A percentile compares a stretch with the other conserved stretches of the same genome.
These are phyloP conservation scores for Tetropium fuscum DNA, from an alignment of 2,888 invertebrate genomes.

Conservation along the genomic window DNA sequence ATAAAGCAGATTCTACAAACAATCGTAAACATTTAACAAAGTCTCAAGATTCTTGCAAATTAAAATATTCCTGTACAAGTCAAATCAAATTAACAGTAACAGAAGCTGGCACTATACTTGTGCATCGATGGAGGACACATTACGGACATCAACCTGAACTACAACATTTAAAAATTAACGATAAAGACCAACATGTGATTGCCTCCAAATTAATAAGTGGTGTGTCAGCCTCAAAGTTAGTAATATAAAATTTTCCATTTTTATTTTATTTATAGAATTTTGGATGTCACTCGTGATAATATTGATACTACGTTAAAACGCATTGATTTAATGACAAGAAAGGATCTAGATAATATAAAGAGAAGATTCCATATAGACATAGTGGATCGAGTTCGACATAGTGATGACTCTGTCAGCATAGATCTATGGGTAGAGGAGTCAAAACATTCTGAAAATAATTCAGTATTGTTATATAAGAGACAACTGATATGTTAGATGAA, in stretches of 20 bases:
- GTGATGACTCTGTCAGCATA: slow-evolving; percentile 9
- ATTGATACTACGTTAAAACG: not conserved
- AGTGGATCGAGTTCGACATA: slow-evolving; percentile 5
- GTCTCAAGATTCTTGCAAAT: not conserved
- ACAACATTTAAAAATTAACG: slow-evolving; percentile 7
- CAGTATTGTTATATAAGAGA: slow-evolving; percentile 25
- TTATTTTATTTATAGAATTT: slow-evolving; percentile 1
- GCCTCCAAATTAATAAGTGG: not conserved
- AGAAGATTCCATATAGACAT: slow-evolving; percentile 5
- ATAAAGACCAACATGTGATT: not conserved
- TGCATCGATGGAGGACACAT: not conserved
- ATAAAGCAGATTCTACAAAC: not conserved
- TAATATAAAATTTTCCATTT: not conserved
- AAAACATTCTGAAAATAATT: slow-evolving; percentile 12
- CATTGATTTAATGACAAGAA: slow-evolving; percentile 10
- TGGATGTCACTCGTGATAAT: not conserved
- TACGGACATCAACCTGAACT: slow-evolving; percentile 9
- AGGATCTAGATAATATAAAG: slow-evolving; percentile 18
- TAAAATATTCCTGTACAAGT: not conserved
- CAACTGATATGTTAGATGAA: not conserved
- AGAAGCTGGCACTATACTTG: not conserved
- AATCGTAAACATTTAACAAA: not conserved
- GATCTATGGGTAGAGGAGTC: slow-evolving; percentile 12
- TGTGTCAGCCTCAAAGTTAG: not conserved
- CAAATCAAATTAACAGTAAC: slow-evolving; percentile 5